Conservation (phyloP, 1,140 invertebrate genomes). For the Amphibalanus amphitrite region DNA sequence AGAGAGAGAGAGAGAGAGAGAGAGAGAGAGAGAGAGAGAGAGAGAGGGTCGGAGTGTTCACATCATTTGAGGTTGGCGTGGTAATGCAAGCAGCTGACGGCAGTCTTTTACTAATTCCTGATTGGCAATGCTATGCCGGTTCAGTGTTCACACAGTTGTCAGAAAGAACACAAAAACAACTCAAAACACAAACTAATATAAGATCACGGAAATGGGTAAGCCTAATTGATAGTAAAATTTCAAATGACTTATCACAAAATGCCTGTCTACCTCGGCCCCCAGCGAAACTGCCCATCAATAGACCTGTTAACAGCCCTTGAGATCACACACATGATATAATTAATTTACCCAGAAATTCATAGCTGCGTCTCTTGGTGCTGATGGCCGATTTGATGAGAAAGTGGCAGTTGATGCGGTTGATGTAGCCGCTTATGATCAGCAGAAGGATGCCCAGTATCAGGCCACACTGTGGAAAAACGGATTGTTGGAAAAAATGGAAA, state of each 20-base stretch:
- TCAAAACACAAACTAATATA: slow-evolving; percentile 1
- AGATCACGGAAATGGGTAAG: slow-evolving; percentile 8
- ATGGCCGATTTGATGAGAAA: slow-evolving; percentile 81
- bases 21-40: no score
- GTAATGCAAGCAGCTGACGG: no score
- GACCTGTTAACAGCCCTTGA: no score
- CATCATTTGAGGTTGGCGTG: no score
- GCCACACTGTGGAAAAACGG: slow-evolving; percentile 80
- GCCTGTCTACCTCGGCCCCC: not conserved
- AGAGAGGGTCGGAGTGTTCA: no score
- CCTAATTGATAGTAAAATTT: not conserved
- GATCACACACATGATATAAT: no score
- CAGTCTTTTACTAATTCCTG: no score
- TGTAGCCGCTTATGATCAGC: slow-evolving; percentile 57
- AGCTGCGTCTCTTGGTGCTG: slow-evolving; percentile 67
- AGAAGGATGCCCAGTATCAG: slow-evolving; percentile 67
- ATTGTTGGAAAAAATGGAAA: slow-evolving; percentile 67
- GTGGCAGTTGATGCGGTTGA: slow-evolving; percentile 79
- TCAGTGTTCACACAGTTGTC: no score
- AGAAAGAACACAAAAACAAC: not conserved
- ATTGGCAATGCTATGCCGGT: no score
- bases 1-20: no score
- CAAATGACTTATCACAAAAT: slow-evolving; percentile 1
- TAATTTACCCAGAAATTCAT: slow-evolving; percentile 77
- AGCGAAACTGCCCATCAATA: slow-evolving; percentile 11